Evolutionary conservation across 2,888 invertebrate genomes (phyloP).

Genomic region (Chrysolina haemoptera): DNA sequence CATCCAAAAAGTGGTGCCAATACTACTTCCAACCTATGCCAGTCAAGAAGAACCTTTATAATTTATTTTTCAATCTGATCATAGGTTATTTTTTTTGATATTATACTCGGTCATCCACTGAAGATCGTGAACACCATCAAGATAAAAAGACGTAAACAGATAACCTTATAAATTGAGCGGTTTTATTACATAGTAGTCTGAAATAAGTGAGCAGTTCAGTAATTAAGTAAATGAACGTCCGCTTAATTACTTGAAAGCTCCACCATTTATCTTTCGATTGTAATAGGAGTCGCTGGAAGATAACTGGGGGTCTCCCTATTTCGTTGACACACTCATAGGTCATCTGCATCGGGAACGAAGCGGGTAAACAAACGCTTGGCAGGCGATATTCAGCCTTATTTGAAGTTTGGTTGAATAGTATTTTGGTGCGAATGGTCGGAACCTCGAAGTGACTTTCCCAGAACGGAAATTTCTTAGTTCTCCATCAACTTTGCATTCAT

Average conservation of each 20-base stretch:
- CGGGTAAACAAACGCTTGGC: neutral
- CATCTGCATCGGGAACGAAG: constrained; percentile 19
- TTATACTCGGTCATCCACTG: neutral
- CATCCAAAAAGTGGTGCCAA: too few relatives aligned
- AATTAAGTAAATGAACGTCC: constrained; percentile 54
- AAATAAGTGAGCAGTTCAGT: constrained; percentile 42
- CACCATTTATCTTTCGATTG: constrained; percentile 51
- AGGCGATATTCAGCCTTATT: constrained; percentile 24
- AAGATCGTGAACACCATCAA: neutral
- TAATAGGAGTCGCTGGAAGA: constrained; percentile 46
- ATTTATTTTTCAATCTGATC: too few relatives aligned
- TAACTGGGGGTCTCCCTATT: constrained; percentile 37
- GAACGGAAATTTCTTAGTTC: neutral
- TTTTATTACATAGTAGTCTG: constrained; percentile 32
- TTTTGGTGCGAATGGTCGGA: neutral
- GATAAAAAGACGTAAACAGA: constrained; percentile 11
- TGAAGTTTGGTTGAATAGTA: neutral
- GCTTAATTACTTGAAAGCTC: constrained; percentile 52
- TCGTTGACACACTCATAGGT: constrained; percentile 46
- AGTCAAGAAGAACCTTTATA: too few relatives aligned
- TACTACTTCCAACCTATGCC: too few relatives aligned
- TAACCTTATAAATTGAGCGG: constrained; percentile 32
- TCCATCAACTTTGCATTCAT: constrained; percentile 39
- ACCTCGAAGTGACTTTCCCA: neutral
- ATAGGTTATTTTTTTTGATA: too few relatives aligned